A percentile compares a stretch with the other conserved stretches of the same genome.
phyloP scores from a whole-genome alignment of 1,140 invertebrate species.

The Centruroides sculpturatus region DNA sequence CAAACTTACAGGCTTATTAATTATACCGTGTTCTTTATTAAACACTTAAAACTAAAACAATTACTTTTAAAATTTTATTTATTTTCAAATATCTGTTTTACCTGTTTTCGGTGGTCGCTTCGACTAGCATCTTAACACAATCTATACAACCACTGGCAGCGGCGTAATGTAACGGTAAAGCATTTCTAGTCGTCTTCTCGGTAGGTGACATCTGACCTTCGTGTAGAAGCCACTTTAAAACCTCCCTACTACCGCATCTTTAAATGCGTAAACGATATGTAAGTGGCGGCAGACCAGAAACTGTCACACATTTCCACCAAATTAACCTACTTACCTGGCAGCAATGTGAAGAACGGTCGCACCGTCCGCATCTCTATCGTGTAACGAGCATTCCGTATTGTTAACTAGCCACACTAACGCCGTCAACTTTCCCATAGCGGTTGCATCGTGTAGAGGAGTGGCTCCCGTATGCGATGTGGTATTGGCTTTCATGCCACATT shows the following conservation, averaged over 20 bases:
- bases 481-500: constrained; percentile 19
- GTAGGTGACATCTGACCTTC: constrained; percentile 38
- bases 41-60: too few species aligned
- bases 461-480: constrained; percentile 25
- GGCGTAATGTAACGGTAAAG: constrained; percentile 66
- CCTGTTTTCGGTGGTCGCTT: constrained; percentile 30
- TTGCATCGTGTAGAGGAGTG: constrained; percentile 31
- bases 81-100: too few species aligned
- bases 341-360: constrained; percentile 30
- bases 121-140: constrained; percentile 60
- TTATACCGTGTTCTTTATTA: too few species aligned
- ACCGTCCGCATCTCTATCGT: constrained; percentile 29
- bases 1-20: too few species aligned
- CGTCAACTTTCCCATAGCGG: constrained; percentile 25
- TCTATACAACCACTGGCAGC: constrained; percentile 64
- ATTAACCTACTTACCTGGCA: constrained; percentile 19
- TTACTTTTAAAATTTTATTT: too few species aligned
- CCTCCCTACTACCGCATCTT: constrained; percentile 2
- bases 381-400: constrained; percentile 21
- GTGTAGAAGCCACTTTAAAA: constrained; percentile 26
- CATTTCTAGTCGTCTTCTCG: constrained; percentile 33
- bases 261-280: background rate
- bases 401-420: constrained; percentile 27
- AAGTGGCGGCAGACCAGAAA: too few species aligned
- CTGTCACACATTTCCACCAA: too few species aligned